phyloP scores from a whole-genome alignment of 2,797 vertebrate species.

The Ptychadena robeensis region DNA sequence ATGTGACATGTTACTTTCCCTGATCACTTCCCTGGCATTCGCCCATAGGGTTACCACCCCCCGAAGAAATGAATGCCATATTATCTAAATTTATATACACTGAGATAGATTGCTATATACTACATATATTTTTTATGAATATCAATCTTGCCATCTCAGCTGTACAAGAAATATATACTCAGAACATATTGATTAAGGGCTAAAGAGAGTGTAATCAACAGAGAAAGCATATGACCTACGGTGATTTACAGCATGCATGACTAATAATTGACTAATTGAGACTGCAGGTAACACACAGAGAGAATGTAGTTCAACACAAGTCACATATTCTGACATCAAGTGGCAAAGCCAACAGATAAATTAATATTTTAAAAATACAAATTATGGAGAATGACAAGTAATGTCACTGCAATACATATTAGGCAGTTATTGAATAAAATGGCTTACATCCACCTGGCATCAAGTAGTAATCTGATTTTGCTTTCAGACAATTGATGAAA shows the following conservation, averaged over 20 bases:
- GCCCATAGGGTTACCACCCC: too few species aligned
- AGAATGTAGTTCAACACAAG: slow-evolving; percentile 16
- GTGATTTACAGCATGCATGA: slow-evolving; percentile 24
- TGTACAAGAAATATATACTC: slow-evolving; percentile 24
- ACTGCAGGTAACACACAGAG: slow-evolving; percentile 34
- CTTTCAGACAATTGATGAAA: background rate
- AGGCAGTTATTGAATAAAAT: background rate
- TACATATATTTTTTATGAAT: too few species aligned
- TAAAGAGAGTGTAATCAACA: slow-evolving; percentile 39
- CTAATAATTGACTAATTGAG: slow-evolving; percentile 26
- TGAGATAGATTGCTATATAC: too few species aligned
- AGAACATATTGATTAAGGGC: slow-evolving; percentile 38
- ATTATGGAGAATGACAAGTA: slow-evolving; percentile 12
- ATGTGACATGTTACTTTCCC: too few species aligned
- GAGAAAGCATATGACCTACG: slow-evolving; percentile 29
- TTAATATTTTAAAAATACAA: slow-evolving; percentile 15
- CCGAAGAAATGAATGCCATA: too few species aligned
- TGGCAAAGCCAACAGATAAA: slow-evolving; percentile 18
- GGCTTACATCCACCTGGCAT: background rate
- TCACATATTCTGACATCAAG: slow-evolving; percentile 37
- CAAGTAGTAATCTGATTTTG: background rate
- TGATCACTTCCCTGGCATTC: too few species aligned
- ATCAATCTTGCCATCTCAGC: too few species aligned
- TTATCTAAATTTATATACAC: too few species aligned
- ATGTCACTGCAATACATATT: background rate